These are phyloP conservation scores for Stenichneumon culpator DNA, from an alignment of 2,888 invertebrate species.

Conservation along the genomic window DNA sequence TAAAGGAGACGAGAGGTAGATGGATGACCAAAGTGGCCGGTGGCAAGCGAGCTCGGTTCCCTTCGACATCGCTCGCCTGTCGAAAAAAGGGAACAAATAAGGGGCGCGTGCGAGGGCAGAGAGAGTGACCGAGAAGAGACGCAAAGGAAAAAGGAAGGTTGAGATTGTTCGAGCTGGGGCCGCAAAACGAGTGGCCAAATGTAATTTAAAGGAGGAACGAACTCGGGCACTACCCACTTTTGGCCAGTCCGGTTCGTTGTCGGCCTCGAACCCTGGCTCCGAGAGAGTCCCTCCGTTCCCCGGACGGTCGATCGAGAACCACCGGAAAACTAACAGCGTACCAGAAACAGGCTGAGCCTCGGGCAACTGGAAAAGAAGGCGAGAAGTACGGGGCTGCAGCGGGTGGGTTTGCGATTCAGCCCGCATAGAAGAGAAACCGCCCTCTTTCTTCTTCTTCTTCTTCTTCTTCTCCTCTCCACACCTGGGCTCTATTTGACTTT, in stretches of 20 bases:
- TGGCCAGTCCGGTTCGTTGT: conserved; percentile 68
- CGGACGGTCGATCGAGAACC: conserved; percentile 43
- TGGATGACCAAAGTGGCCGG: conserved; percentile 68
- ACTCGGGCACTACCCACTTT: conserved; percentile 73
- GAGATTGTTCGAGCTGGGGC: conserved; percentile 56
- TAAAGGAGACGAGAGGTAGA: conserved; percentile 63
- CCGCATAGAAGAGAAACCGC: conserved; percentile 76
- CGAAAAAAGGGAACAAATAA: conserved; percentile 36
- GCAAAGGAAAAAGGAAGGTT: conserved; percentile 11
- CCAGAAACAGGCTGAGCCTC: conserved; percentile 52
- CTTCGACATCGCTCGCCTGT: conserved; percentile 22
- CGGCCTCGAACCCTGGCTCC: conserved; percentile 48
- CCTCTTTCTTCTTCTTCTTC: conserved; percentile 33
- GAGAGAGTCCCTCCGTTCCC: conserved; percentile 29
- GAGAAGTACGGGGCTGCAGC: conserved; percentile 72
- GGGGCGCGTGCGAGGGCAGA: conserved; percentile 25
- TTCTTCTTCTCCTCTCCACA: conserved; percentile 26
- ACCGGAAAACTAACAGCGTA: conserved; percentile 24
- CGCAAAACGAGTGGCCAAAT: conserved; percentile 83
- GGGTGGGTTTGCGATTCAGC: conserved; percentile 81
- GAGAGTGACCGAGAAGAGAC: neutral
- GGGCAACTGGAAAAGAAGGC: conserved; percentile 79
- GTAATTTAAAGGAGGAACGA: conserved; percentile 83
- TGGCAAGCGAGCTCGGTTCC: conserved; percentile 73
- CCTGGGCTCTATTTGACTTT: conserved; percentile 69